phyloP scores from a whole-genome alignment of 1,140 invertebrate species.

The Drosophila pandora region DNA sequence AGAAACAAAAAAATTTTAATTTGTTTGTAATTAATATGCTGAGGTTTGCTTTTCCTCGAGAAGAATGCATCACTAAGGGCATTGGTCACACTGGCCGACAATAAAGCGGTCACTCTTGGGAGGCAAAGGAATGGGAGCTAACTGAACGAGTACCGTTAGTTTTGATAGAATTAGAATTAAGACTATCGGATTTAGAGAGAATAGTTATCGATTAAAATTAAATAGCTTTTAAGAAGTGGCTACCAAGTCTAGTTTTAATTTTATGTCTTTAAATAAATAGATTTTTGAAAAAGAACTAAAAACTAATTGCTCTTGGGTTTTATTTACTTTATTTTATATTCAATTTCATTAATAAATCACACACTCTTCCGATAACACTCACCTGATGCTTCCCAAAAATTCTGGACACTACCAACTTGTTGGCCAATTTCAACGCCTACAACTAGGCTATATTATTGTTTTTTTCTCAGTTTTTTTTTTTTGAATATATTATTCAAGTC shows the following conservation, averaged over 20 bases:
- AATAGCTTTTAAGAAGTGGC: no score
- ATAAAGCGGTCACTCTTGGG: background rate
- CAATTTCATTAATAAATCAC: background rate
- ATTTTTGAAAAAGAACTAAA: no score
- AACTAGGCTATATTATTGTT: background rate
- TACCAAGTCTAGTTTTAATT: no score
- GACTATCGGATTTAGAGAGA: no score
- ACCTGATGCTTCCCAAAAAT: slow-evolving; percentile 27
- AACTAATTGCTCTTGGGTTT: no score
- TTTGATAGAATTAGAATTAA: no score
- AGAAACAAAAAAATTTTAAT: slow-evolving; percentile 44
- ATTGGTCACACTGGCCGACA: slow-evolving; percentile 17
- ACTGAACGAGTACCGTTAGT: no score
- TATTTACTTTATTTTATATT: background rate
- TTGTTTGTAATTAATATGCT: slow-evolving; percentile 74
- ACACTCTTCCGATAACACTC: slow-evolving; percentile 2
- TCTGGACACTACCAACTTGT: slow-evolving; percentile 53
- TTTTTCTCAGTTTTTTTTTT: background rate
- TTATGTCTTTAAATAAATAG: no score
- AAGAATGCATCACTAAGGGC: slow-evolving; percentile 21
- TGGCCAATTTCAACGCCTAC: slow-evolving; percentile 44
- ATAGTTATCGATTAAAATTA: no score
- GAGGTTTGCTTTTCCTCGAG: slow-evolving; percentile 19
- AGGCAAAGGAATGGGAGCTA: no score
- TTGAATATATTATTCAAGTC: slow-evolving; percentile 11